phyloP scores from a whole-genome alignment of 2,797 vertebrate species.

The Chrysocyon brachyurus region DNA sequence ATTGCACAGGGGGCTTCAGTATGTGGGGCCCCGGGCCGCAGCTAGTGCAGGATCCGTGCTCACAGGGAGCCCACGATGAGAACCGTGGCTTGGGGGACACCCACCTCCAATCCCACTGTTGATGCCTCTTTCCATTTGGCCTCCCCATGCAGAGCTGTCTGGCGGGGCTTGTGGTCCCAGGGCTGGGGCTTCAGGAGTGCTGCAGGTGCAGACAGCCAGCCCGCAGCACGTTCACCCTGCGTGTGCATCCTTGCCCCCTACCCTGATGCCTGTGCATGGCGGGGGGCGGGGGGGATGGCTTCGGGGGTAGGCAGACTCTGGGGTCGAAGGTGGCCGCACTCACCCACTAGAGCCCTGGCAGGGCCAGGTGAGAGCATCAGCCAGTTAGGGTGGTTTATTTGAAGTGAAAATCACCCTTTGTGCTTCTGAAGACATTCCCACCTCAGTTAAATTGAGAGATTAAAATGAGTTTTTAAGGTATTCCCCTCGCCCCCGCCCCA shows the following conservation, averaged over 20 bases:
- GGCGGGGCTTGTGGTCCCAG: accelerated
- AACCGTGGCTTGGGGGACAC: accelerated
- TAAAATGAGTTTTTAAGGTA: neutral
- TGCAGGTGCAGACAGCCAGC: neutral
- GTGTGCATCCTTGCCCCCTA: accelerated
- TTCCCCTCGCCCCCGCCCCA: neutral
- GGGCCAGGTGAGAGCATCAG: neutral
- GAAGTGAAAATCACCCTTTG: neutral
- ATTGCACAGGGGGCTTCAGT: accelerated
- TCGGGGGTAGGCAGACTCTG: accelerated
- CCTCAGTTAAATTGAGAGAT: neutral
- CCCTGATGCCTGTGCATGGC: accelerated
- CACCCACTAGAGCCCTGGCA: accelerated
- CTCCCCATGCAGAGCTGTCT: accelerated
- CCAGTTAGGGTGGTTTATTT: neutral
- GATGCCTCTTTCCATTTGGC: neutral
- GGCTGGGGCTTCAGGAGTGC: neutral
- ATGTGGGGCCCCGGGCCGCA: accelerated
- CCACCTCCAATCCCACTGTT: accelerated
- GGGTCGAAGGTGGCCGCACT: no score
- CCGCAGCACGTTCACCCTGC: accelerated
- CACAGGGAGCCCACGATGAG: neutral
- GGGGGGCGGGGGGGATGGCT: accelerated
- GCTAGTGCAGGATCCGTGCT: accelerated
- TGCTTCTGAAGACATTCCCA: neutral